Conservation (phyloP, 2,113 vertebrate genomes). For the Bolborhynchus lineola region DNA sequence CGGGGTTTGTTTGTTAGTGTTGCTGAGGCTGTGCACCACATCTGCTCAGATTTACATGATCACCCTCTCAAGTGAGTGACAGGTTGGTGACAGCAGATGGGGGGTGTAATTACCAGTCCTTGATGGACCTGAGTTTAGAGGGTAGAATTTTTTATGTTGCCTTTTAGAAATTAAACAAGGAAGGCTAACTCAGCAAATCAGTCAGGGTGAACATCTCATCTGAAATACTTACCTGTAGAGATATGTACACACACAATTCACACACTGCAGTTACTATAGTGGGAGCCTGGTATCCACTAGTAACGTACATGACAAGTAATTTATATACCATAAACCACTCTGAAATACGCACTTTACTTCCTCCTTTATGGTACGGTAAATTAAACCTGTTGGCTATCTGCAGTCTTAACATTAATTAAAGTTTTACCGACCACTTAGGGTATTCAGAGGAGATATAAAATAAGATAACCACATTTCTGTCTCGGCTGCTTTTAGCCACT, state of each 20-base stretch:
- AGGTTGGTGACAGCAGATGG: not conserved
- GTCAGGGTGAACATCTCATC: not conserved
- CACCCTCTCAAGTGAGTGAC: not conserved
- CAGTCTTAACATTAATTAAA: slow-evolving; percentile 35
- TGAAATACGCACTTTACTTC: not conserved
- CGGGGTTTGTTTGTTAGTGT: not conserved
- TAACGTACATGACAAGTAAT: slow-evolving; percentile 22
- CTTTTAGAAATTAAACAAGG: slow-evolving; percentile 14
- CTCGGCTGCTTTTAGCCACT: not conserved
- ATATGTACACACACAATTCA: slow-evolving; percentile 1
- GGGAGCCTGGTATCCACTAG: not conserved
- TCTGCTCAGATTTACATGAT: not conserved
- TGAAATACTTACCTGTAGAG: not conserved
- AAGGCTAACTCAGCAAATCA: slow-evolving; percentile 27
- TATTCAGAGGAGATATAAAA: not conserved
- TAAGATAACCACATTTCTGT: not conserved
- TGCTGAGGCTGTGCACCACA: not conserved
- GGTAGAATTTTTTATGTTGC: not conserved
- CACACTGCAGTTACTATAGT: not conserved
- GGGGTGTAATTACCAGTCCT: not conserved
- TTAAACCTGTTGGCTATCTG: slow-evolving; percentile 42
- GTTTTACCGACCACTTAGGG: not conserved
- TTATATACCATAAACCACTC: slow-evolving; percentile 43
- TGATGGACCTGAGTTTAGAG: not conserved
- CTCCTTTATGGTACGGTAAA: slow-evolving; percentile 37